phyloP scores from a whole-genome alignment of 2,113 vertebrate species.

The Motacilla tschutschensis region DNA sequence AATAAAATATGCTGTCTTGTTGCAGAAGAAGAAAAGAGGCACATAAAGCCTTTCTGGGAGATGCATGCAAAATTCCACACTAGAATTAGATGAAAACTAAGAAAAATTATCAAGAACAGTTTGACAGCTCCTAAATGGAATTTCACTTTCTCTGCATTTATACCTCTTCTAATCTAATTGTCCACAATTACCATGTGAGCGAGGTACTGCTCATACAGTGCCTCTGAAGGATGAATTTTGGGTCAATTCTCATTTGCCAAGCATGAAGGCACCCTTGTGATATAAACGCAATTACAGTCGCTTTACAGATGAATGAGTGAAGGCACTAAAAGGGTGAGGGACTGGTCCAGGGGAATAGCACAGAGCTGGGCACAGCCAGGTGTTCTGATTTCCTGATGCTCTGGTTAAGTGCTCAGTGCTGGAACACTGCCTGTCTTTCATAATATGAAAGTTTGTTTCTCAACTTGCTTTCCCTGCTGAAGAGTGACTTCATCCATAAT shows the following conservation, averaged over 20 bases:
- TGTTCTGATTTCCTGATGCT: conserved; percentile 57
- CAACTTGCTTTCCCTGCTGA: conserved; percentile 47
- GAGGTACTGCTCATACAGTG: conserved; percentile 7
- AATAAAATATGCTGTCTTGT: not conserved
- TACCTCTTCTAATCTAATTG: conserved; percentile 45
- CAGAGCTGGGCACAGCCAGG: not conserved
- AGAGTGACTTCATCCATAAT: conserved; percentile 45
- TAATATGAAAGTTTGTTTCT: conserved; percentile 48
- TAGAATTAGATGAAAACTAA: conserved; percentile 20
- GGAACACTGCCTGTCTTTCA: conserved; percentile 47
- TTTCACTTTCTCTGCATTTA: conserved; percentile 38
- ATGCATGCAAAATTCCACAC: not conserved
- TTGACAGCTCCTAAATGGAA: conserved; percentile 58
- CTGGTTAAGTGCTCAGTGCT: conserved; percentile 1
- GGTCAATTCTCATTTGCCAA: conserved; percentile 62
- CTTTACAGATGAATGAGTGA: conserved; percentile 58
- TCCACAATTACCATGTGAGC: conserved; percentile 13
- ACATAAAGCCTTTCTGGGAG: not conserved
- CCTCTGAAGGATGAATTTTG: conserved; percentile 45
- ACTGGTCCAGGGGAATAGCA: conserved; percentile 32
- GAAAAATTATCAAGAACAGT: conserved; percentile 47
- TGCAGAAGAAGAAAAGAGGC: not conserved
- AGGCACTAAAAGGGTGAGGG: conserved; percentile 48
- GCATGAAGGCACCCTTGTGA: conserved; percentile 54
- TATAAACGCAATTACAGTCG: conserved; percentile 45